These are phyloP conservation scores for Littorina saxatilis DNA, from an alignment of 1,140 invertebrate genomes.

Conservation along the genomic window DNA sequence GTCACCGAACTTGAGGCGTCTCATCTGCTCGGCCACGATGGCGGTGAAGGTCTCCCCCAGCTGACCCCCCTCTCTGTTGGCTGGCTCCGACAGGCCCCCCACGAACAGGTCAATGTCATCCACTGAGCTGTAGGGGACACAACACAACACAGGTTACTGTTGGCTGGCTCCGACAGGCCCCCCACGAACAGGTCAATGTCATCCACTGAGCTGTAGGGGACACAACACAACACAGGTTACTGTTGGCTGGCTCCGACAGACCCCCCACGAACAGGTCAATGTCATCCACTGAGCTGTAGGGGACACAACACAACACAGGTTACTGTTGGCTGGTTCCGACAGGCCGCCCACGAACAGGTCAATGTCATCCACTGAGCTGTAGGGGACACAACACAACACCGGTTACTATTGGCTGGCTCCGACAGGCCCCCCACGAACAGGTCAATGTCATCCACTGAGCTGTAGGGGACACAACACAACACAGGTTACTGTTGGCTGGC, in stretches of 20 bases:
- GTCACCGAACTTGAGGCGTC: slow-evolving; percentile 37
- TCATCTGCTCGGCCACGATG: slow-evolving; percentile 37
- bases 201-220: too few relatives aligned
- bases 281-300: too few relatives aligned
- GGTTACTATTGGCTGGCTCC: not conserved
- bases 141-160: too few relatives aligned
- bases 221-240: too few relatives aligned
- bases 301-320: too few relatives aligned
- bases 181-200: slow-evolving; percentile 29
- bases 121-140: slow-evolving; percentile 18
- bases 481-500: not conserved
- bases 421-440: slow-evolving; percentile 6
- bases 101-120: slow-evolving; percentile 35
- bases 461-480: too few relatives aligned
- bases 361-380: slow-evolving; percentile 28
- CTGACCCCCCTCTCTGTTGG: not conserved
- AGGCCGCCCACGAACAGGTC: slow-evolving; percentile 11
- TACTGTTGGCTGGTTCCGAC: slow-evolving; percentile 3
- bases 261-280: slow-evolving; percentile 16
- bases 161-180: not conserved
- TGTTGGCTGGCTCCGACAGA: slow-evolving; percentile 5
- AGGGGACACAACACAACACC: too few relatives aligned
- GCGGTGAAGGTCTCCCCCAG: slow-evolving; percentile 34
- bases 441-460: slow-evolving; percentile 34
- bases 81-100: slow-evolving; percentile 11